A percentile compares a stretch with the other conserved stretches of the same genome.
phyloP scores from a whole-genome alignment of 23 tunicate genomes.

The Botrylloides violaceus region DNA sequence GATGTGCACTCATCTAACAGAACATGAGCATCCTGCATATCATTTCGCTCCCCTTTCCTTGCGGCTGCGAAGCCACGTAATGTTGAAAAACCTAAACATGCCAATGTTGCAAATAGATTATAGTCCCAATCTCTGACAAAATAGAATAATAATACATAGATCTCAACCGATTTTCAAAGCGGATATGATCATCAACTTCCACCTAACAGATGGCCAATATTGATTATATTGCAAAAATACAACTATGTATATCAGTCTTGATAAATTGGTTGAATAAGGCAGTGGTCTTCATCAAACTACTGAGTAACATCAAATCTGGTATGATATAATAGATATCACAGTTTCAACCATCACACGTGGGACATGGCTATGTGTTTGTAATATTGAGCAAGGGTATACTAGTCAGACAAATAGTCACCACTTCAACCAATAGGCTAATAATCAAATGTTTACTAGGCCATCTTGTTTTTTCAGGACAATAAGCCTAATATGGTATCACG shows the following conservation, averaged over 20 bases:
- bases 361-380: too few species aligned
- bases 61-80: conserved; percentile 50
- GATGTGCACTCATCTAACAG: conserved; percentile 47
- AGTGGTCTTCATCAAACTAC: too few species aligned
- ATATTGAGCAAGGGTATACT: too few species aligned
- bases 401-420: too few species aligned
- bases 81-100: conserved; percentile 5
- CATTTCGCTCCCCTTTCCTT: conserved; percentile 83
- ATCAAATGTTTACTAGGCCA: too few species aligned
- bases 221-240: background rate
- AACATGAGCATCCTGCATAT: conserved; percentile 88
- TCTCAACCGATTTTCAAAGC: background rate
- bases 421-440: too few species aligned
- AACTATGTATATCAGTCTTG: background rate
- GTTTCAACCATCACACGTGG: too few species aligned
- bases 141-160: background rate
- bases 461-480: too few species aligned
- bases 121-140: background rate
- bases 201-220: too few species aligned
- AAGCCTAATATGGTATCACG: too few species aligned
- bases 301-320: too few species aligned
- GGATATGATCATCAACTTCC: background rate
- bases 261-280: background rate
- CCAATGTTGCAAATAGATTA: background rate
- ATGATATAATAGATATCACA: too few species aligned